A percentile compares a stretch with the other conserved stretches of the same genome.
Evolutionary conservation across 2,113 vertebrate genomes (phyloP).

Genomic region (Setophaga petechia): DNA sequence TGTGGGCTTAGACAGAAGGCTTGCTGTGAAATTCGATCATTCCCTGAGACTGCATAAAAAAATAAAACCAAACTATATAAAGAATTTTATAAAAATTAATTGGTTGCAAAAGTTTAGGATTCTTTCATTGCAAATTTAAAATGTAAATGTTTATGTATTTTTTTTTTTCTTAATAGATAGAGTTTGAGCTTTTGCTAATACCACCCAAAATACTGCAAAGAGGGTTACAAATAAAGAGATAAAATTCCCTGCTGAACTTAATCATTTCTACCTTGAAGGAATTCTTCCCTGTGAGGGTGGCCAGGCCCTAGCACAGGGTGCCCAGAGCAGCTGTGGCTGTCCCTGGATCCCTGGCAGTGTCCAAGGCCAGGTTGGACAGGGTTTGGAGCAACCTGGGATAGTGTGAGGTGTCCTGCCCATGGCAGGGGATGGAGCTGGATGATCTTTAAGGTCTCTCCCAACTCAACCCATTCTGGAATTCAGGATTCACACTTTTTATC

Average conservation of each 20-base stretch:
- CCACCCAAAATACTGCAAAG: too few relatives aligned
- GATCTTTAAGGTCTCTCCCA: neutral
- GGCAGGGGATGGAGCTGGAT: accelerated
- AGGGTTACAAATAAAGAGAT: neutral
- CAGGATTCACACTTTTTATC: neutral
- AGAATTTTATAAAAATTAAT: neutral
- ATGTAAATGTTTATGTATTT: accelerated
- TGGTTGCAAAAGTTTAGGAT: accelerated
- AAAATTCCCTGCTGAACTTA: neutral
- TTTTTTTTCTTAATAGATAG: neutral
- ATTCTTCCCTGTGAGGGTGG: neutral
- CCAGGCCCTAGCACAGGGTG: accelerated
- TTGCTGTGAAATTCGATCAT: accelerated
- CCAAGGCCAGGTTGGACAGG: accelerated
- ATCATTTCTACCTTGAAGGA: neutral
- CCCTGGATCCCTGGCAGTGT: neutral
- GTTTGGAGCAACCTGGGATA: accelerated
- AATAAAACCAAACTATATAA: neutral
- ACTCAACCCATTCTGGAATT: neutral
- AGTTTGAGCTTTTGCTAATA: accelerated
- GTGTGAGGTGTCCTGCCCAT: neutral
- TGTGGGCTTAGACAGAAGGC: neutral
- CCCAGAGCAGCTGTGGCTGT: neutral
- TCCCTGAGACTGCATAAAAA: accelerated
- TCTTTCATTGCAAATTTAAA: neutral